These are phyloP conservation scores for Haliclona indistincta DNA, from an alignment of 37 sponge, comb jelly and placozoan species.

Conservation along the genomic window DNA sequence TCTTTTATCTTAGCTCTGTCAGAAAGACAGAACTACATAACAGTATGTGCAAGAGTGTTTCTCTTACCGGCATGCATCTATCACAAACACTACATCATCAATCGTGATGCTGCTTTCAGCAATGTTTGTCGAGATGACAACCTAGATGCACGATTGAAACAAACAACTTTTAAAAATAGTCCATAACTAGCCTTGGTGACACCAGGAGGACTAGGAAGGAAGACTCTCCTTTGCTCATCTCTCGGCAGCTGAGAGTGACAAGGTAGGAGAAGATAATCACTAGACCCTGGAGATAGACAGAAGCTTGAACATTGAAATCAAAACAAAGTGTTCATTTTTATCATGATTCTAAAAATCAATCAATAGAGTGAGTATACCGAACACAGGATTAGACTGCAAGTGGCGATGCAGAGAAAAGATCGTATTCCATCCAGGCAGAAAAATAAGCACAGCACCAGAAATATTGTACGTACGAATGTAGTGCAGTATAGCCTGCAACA, in stretches of 20 bases:
- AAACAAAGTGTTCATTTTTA: no score
- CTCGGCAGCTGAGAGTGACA: slow-evolving; percentile 77
- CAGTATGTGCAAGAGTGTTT: neutral
- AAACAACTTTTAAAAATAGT: neutral
- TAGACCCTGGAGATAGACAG: slow-evolving; percentile 37
- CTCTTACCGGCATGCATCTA: slow-evolving; percentile 64
- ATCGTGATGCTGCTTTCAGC: slow-evolving; percentile 85
- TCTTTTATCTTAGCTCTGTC: slow-evolving; percentile 70
- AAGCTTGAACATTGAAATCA: neutral
- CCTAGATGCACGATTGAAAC: slow-evolving; percentile 16
- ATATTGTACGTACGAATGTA: slow-evolving; percentile 49
- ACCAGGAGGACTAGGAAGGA: slow-evolving; percentile 49
- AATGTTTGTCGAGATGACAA: slow-evolving; percentile 77
- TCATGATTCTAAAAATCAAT: no score
- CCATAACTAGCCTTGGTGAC: slow-evolving; percentile 60
- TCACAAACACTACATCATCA: slow-evolving; percentile 77
- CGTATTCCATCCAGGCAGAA: slow-evolving; percentile 82
- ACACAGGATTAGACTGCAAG: slow-evolving; percentile 50
- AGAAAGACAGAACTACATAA: neutral
- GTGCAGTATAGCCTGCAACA: slow-evolving; percentile 46
- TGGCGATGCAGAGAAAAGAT: slow-evolving; percentile 70
- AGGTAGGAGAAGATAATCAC: slow-evolving; percentile 56
- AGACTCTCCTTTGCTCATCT: slow-evolving; percentile 73
- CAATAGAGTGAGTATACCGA: no score
- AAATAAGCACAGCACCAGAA: slow-evolving; percentile 73